A percentile compares a stretch with the other conserved stretches of the same genome.
These are phyloP conservation scores for Himalopsyche phryganea DNA, from an alignment of 1,140 invertebrate genomes.

Conservation along the genomic window DNA sequence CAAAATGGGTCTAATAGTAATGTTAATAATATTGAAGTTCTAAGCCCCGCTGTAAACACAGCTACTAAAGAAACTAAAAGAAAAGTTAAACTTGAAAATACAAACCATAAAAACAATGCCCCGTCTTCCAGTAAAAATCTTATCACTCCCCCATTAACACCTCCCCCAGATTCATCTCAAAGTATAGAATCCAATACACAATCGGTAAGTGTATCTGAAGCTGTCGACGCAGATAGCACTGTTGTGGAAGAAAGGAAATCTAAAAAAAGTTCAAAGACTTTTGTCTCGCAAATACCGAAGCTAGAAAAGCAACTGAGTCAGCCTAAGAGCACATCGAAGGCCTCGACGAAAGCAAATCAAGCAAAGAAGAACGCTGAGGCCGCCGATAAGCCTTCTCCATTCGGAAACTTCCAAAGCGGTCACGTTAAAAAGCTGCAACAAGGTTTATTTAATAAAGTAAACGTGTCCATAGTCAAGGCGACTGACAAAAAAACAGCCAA, in stretches of 20 bases:
- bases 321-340: conserved; percentile 35
- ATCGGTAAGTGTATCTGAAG: too few species aligned
- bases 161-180: too few species aligned
- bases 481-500: conserved; percentile 34
- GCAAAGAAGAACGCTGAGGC: conserved; percentile 44
- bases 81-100: not conserved
- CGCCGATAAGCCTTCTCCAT: conserved; percentile 44
- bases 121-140: too few species aligned
- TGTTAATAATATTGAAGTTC: conserved; percentile 4
- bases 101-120: not conserved
- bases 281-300: conserved; percentile 37
- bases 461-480: conserved; percentile 31
- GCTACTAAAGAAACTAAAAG: conserved; percentile 7
- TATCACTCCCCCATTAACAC: too few species aligned
- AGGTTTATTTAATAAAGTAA: conserved; percentile 49
- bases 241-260: not conserved
- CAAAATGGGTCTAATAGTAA: not conserved
- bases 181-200: too few species aligned
- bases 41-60: not conserved
- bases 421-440: conserved; percentile 56
- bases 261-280: conserved; percentile 38
- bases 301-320: conserved; percentile 23
- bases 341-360: conserved; percentile 41
- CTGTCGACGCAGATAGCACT: too few species aligned
- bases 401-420: conserved; percentile 48